Percentiles rank a stretch among this genome's conserved stretches.
phyloP scores from a whole-genome alignment of 2,888 invertebrate genomes.

The Agrochola circellaris region DNA sequence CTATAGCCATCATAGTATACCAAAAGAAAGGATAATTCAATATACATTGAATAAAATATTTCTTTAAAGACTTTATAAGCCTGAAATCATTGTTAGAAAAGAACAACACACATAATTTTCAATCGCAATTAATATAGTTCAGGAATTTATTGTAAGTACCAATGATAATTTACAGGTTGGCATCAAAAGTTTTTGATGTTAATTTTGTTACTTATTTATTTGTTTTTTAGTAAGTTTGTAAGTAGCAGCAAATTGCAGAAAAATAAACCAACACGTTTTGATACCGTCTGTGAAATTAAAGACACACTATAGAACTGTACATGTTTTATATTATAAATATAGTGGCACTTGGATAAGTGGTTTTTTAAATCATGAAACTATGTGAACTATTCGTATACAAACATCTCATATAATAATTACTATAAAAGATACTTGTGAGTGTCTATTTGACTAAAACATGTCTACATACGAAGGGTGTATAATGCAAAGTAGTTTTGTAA shows the following conservation, averaged over 20 bases:
- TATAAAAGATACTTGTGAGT: background rate
- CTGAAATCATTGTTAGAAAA: conserved; percentile 19
- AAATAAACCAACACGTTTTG: conserved; percentile 23
- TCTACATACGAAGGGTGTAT: background rate
- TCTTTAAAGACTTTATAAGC: background rate
- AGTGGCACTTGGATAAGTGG: conserved; percentile 29
- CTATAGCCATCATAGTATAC: background rate
- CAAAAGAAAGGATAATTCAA: background rate
- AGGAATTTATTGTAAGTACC: background rate
- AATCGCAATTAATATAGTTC: conserved; percentile 8
- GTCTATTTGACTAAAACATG: background rate
- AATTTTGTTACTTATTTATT: background rate
- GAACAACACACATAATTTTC: conserved; percentile 7
- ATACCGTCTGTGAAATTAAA: conserved; percentile 23
- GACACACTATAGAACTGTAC: conserved; percentile 18
- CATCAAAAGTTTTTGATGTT: conserved; percentile 27
- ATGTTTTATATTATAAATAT: conserved; percentile 7
- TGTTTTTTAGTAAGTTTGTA: conserved; percentile 1
- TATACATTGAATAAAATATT: background rate
- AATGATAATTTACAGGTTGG: conserved; percentile 24
- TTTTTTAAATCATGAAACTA: background rate
- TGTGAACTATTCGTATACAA: background rate
- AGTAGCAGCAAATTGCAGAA: background rate
- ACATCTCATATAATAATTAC: background rate
- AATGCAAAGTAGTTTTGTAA: conserved; percentile 3